Percentiles rank a stretch among this genome's conserved stretches.
Conservation (phyloP, 2,888 invertebrate genomes). For the Phaonia tiefii region DNA sequence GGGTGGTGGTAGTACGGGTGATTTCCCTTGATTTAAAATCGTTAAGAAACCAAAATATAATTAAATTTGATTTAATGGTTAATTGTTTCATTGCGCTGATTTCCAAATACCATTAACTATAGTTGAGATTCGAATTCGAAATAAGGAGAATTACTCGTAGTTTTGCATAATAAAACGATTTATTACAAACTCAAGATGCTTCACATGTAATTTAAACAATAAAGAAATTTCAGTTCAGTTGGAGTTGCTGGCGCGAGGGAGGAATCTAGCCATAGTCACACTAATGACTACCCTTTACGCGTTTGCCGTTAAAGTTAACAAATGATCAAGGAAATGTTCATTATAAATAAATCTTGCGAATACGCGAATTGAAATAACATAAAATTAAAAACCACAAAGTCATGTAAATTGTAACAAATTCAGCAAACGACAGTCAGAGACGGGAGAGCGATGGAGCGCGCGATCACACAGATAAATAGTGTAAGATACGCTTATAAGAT, state of each 20-base stretch:
- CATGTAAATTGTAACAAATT: constrained; percentile 47
- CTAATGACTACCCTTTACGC: constrained; percentile 62
- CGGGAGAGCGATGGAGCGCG: constrained; percentile 64
- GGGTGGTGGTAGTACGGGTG: constrained; percentile 9
- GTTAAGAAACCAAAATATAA: constrained; percentile 44
- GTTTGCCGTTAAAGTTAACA: constrained; percentile 69
- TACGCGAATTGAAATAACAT: constrained; percentile 69
- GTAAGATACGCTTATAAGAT: constrained; percentile 32
- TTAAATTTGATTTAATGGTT: constrained; percentile 47
- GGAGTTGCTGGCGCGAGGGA: constrained; percentile 39
- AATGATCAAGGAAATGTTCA: constrained; percentile 75
- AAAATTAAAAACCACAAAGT: constrained; percentile 23
- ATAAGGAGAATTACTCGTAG: constrained; percentile 2
- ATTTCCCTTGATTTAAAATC: constrained; percentile 27
- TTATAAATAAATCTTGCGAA: constrained; percentile 78
- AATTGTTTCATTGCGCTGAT: constrained; percentile 7
- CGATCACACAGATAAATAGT: constrained; percentile 46
- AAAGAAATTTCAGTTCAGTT: constrained; percentile 65
- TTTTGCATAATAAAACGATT: constrained; percentile 79
- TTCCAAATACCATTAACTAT: constrained; percentile 25
- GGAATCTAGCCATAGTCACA: constrained; percentile 17
- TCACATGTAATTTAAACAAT: constrained; percentile 75
- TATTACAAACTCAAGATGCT: constrained; percentile 73
- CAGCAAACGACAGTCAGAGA: constrained; percentile 61
- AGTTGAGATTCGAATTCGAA: constrained; percentile 9